Base-by-base conservation (phyloP, 2,797 vertebrate species). In the Acanthiza pusilla region DNA sequence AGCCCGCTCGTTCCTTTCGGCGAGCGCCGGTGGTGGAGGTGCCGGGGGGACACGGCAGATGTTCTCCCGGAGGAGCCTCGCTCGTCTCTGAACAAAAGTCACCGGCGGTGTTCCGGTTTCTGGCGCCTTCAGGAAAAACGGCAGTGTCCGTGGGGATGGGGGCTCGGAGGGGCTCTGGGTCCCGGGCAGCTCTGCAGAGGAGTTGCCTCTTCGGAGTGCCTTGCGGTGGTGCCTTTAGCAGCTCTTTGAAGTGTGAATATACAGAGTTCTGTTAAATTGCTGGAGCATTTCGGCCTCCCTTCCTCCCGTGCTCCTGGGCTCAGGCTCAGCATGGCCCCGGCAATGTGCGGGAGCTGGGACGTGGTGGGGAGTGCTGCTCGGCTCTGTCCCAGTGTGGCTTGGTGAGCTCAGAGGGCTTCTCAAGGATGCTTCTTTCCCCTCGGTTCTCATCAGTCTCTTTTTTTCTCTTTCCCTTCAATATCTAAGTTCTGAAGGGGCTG, bases 351-450 rank as follows among this genome's bases (percentile, higher is more conserved):
- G 54, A 81, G 48, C 16, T 13, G 25, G 60, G 15, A 12, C 16
- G 10, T 19, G 48, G 25, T 27, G 50, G 29, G 43, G 54, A 40
- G 45, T 70, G 47, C 67, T 83, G 47, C 62, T 50, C 32, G 36
- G 23, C 29, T 61, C 8, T 43, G 23, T 29, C 13, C 47, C n/a
- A 25, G 7, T 14, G 25, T 32, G 47, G 21, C 22, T 23, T 51
- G n/a, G 23, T 23, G 27, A 79, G 13, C 42, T 40, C 14, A 10
- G 23, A 82, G 45, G 51, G n/a, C 70, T 38, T 55, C 26, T 58
- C 20, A 5, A 23, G 8, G 20, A 12, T 36, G 2, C 32, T 70
- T n/a, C 10, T 17, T 4, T 14, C 25, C 6, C 1, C 16, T 19
- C 13, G 54, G 22, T 67, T 71, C 45, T 91, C 27, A 4, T 40